Evolutionary conservation across 1,140 invertebrate genomes (phyloP), one percentile per base, ranked within the genome.

Genomic region (Halesus radiatus): DNA sequence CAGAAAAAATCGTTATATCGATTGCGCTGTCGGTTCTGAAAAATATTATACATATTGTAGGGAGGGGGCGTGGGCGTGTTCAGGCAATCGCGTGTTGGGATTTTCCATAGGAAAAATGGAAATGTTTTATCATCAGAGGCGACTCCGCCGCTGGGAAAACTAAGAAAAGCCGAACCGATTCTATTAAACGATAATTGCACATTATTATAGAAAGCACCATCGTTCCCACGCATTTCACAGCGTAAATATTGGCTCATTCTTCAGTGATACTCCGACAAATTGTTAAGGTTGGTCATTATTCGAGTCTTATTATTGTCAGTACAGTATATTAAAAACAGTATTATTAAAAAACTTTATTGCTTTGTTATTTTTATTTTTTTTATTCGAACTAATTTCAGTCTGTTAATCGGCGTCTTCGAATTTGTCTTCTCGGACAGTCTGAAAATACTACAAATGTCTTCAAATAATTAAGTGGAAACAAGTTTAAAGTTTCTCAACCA

Each of bases 61-160:
- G 6, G 54, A 6, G 22, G 13, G n/a, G 5, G 5, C 1, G n/a
- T 8, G 54, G n/a, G 22, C 20, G n/a, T n/a, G n/a, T n/a, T 10
- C 13, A 58, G 15, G n/a, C 54, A 58, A 58, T 58, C 54, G 54
- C 54, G 54, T n/a, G 54, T 10, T 58, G 32, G 20, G 54, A n/a
- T 58, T 58, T 58, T 58, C 4, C 54, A 13, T 20, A 10, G 16
- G 22, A 58, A 58, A 58, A 58, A 58, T 22, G 54, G n/a, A 20
- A 58, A 58, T 58, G 54, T 58, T 58, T 58, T 22, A 58, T 58
- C 54, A 58, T 58, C 54, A n/a, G 22, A 58, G 54, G 22, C n/a
- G 54, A 22, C 7, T 20, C 4, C 4, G 16, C 7, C 54, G n/a
- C n/a, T n/a, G 54, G 22, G n/a, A 58, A 58, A 58, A 58, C n/a